Conservation (phyloP, 2,113 vertebrate species). For the Equus przewalskii region DNA sequence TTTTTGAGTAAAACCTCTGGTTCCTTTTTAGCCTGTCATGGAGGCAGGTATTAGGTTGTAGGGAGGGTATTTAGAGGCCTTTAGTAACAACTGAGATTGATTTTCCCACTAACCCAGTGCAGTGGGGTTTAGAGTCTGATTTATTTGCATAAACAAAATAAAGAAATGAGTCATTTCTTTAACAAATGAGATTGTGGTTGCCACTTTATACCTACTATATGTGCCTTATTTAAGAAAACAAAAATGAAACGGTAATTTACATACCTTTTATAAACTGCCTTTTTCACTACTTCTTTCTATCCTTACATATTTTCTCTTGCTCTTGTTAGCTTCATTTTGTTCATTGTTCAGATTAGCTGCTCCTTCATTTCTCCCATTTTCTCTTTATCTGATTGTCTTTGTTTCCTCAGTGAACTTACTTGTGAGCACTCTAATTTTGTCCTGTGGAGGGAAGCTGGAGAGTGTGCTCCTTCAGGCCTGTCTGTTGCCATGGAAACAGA, state of each 20-base stretch:
- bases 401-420: neutral
- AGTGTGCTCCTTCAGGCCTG: neutral
- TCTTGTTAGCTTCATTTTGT: neutral
- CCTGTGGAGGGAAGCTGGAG: neutral
- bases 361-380: neutral
- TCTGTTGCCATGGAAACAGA: neutral
- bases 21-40: neutral
- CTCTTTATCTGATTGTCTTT: neutral
- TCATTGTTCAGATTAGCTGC: neutral
- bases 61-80: neutral
- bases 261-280: neutral
- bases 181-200: neutral
- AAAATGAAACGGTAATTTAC: neutral
- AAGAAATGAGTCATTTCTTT: neutral
- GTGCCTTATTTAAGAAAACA: neutral
- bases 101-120: neutral
- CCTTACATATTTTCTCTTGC: neutral
- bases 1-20: neutral
- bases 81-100: neutral
- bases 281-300: neutral
- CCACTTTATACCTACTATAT: neutral
- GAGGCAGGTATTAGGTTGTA: neutral
- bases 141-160: neutral
- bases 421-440: neutral
- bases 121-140: neutral